Percentiles rank a stretch among this genome's conserved stretches.
phyloP scores from a whole-genome alignment of 2,113 vertebrate species.

The Pungitius pungitius region DNA sequence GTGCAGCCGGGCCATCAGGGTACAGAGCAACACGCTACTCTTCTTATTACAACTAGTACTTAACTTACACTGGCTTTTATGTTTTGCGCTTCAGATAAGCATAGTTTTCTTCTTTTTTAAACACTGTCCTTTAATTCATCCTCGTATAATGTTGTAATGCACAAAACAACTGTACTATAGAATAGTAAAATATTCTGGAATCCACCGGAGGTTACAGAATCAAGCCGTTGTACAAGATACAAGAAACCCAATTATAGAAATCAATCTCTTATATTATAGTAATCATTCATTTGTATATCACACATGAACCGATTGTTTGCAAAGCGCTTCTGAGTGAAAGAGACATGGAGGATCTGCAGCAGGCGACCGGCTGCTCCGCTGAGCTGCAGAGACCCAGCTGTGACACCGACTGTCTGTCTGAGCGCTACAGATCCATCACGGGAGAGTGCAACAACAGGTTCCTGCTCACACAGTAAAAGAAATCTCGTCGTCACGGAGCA shows the following conservation, averaged over 20 bases:
- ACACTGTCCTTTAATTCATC: background rate
- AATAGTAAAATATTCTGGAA: background rate
- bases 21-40: constrained; percentile 27
- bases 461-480: background rate
- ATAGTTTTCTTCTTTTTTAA: background rate
- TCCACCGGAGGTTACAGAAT: background rate
- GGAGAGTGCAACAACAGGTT: constrained; percentile 85
- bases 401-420: constrained; percentile 73
- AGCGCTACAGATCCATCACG: constrained; percentile 81
- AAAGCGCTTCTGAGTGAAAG: constrained; percentile 76
- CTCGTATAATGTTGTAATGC: background rate
- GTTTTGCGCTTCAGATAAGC: background rate
- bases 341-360: constrained; percentile 75
- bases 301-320: background rate
- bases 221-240: background rate
- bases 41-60: background rate
- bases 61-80: background rate
- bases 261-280: background rate
- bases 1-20: constrained; percentile 68
- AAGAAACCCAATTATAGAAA: no score
- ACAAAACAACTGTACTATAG: background rate
- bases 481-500: background rate
- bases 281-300: background rate
- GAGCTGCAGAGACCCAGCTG: constrained; percentile 73
- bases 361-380: constrained; percentile 77